These are phyloP conservation scores for Mamestra brassicae DNA, from an alignment of 2,888 invertebrate species.

Conservation along the genomic window DNA sequence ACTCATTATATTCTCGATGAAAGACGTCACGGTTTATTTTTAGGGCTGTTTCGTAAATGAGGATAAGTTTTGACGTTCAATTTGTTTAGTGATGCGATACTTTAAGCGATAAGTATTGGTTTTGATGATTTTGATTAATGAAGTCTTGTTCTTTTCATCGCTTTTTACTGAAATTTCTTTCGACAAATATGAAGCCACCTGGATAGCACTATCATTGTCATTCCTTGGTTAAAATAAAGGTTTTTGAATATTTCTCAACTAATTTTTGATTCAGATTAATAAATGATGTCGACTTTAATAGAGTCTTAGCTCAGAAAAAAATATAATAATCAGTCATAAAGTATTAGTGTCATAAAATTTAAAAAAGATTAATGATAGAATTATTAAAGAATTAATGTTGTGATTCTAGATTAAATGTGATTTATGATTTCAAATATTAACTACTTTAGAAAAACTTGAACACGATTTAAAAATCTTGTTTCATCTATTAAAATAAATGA, in stretches of 20 bases:
- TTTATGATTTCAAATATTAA: slow-evolving; percentile 22
- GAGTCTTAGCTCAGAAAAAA: background rate
- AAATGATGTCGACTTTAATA: background rate
- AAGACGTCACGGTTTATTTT: slow-evolving; percentile 58
- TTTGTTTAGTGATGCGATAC: slow-evolving; percentile 23
- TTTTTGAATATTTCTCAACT: background rate
- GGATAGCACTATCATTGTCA: background rate
- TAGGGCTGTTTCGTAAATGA: slow-evolving; percentile 38
- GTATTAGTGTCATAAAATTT: slow-evolving; percentile 6
- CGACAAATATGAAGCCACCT: background rate
- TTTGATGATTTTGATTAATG: background rate
- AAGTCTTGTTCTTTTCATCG: background rate
- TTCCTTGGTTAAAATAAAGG: background rate
- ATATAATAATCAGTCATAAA: slow-evolving; percentile 14
- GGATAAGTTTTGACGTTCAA: slow-evolving; percentile 31
- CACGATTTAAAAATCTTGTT: slow-evolving; percentile 8
- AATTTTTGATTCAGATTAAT: background rate
- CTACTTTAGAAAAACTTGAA: background rate
- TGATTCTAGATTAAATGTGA: slow-evolving; percentile 30
- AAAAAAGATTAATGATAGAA: slow-evolving; percentile 27
- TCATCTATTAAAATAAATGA: slow-evolving; percentile 23
- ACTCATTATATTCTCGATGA: slow-evolving; percentile 56
- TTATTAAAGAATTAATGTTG: slow-evolving; percentile 10
- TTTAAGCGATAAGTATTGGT: background rate
- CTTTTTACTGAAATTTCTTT: background rate